Conservation (phyloP, 2,888 invertebrate genomes). For the Protodeltote pygarga region DNA sequence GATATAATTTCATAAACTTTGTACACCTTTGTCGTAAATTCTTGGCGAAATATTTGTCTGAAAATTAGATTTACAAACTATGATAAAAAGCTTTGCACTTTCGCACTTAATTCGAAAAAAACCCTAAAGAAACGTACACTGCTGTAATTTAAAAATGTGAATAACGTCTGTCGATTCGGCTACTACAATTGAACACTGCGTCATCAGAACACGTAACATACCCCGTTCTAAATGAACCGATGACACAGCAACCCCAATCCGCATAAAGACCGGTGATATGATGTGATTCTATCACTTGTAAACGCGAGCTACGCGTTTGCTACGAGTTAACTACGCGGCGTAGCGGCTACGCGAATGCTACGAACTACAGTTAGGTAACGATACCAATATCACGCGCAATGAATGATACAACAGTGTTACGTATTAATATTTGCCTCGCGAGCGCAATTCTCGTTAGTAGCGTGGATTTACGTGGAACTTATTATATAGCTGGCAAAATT, state of each 20-base stretch:
- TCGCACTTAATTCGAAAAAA: not conserved
- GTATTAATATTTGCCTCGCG: no score
- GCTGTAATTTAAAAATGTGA: slow-evolving; percentile 6
- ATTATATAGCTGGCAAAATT: no score
- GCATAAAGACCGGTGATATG: slow-evolving; percentile 1
- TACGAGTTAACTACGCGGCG: not conserved
- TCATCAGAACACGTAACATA: not conserved
- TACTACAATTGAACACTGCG: slow-evolving; percentile 15
- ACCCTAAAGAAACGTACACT: slow-evolving; percentile 1
- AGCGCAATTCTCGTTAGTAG: no score
- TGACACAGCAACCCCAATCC: slow-evolving; percentile 17
- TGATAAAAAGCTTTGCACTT: no score
- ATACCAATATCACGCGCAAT: no score
- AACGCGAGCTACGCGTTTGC: slow-evolving; percentile 3
- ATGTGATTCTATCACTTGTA: not conserved
- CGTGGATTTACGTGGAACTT: no score
- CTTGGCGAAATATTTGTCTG: no score
- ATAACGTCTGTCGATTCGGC: slow-evolving; percentile 1
- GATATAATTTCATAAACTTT: no score
- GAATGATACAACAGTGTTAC: no score
- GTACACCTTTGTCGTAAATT: no score
- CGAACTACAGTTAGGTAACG: no score
- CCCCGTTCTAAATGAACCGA: slow-evolving; percentile 10
- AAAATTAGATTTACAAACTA: no score
- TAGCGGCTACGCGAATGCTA: not conserved